Percentiles rank a stretch among this genome's conserved stretches.
phyloP scores from a whole-genome alignment of 2,888 invertebrate species.

The Hydriomena furcata region DNA sequence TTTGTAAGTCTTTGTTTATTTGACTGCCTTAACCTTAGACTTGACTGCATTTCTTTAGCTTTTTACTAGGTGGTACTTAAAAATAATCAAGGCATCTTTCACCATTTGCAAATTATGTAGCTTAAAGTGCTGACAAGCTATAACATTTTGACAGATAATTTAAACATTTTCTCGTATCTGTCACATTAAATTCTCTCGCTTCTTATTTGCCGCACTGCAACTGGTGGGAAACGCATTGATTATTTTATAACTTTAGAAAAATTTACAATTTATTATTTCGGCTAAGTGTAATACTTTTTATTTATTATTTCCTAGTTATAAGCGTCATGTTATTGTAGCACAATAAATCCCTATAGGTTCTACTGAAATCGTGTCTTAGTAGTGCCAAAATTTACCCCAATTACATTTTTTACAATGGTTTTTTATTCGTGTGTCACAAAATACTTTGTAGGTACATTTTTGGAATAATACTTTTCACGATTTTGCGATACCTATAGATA shows the following conservation, averaged over 20 bases:
- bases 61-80: constrained; percentile 29
- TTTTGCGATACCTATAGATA: constrained; percentile 22
- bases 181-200: no score
- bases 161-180: background rate
- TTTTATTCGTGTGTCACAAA: constrained; percentile 30
- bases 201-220: background rate
- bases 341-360: constrained; percentile 27
- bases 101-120: background rate
- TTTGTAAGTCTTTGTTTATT: constrained; percentile 24
- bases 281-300: constrained; percentile 15
- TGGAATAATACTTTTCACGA: constrained; percentile 25
- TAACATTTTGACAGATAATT: no score
- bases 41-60: constrained; percentile 47
- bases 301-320: constrained; percentile 24
- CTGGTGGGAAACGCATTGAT: background rate
- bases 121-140: background rate
- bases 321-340: constrained; percentile 27
- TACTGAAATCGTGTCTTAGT: constrained; percentile 61
- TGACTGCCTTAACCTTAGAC: constrained; percentile 46
- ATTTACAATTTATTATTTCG: constrained; percentile 20
- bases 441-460: constrained; percentile 22
- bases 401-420: constrained; percentile 42
- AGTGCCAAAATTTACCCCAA: constrained; percentile 61
- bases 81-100: constrained; percentile 1
- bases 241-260: constrained; percentile 15